phyloP scores from a whole-genome alignment of 2,888 invertebrate genomes.

The Priocnemis perturbator region DNA sequence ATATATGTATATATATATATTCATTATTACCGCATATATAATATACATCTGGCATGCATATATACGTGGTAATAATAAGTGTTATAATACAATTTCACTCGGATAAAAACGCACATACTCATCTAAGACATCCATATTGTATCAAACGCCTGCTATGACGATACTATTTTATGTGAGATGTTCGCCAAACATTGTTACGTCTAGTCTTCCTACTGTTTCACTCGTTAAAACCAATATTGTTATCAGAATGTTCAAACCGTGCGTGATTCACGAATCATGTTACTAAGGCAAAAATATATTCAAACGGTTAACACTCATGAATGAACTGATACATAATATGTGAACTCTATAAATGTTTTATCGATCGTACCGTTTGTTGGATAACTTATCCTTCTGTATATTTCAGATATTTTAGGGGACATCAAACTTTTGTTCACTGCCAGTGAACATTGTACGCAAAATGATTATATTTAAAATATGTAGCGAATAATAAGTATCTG shows the following conservation, averaged over 20 bases:
- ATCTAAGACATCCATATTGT: constrained; percentile 65
- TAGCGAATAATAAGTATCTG: too few relatives aligned
- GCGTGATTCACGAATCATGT: too few relatives aligned
- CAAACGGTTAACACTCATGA: too few relatives aligned
- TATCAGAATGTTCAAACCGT: too few relatives aligned
- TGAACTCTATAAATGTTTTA: too few relatives aligned
- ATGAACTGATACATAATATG: too few relatives aligned
- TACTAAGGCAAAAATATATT: too few relatives aligned
- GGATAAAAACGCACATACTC: constrained; percentile 72
- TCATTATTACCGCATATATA: constrained; percentile 42
- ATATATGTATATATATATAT: constrained; percentile 24
- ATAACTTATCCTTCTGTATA: constrained; percentile 2
- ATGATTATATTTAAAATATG: background rate
- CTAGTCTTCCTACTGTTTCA: too few relatives aligned
- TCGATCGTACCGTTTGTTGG: too few relatives aligned
- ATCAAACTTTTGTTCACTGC: background rate
- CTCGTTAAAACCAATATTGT: too few relatives aligned
- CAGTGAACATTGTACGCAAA: background rate
- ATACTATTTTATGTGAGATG: constrained; percentile 66
- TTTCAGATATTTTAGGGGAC: background rate
- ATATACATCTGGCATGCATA: too few relatives aligned
- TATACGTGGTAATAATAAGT: constrained; percentile 57
- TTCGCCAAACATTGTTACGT: background rate
- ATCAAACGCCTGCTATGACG: constrained; percentile 65
- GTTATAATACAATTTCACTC: constrained; percentile 69